Evolutionary conservation across 2,113 vertebrate genomes (phyloP), one percentile per base, ranked within the genome.

Genomic region (Piprites chloris): DNA sequence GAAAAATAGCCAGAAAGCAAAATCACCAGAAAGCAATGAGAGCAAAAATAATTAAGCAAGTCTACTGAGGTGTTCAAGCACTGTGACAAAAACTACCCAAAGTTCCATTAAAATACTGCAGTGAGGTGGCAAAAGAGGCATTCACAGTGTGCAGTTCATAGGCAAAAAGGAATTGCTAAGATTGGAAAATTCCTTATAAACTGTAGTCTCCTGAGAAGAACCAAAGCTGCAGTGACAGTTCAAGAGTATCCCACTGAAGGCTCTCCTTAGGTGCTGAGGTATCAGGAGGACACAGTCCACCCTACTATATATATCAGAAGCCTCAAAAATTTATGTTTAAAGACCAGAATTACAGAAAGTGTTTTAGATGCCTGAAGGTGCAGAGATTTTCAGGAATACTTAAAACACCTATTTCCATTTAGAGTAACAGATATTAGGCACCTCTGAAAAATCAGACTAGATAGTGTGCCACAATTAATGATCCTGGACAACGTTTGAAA

Each of bases 91-190:
- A 85, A 24, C 32, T 11, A 67, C 12, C 4, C 3, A 0, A 75
- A 68, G 20, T 4, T 44, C 9, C 32, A 19, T 11, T 49, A 63
- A 81, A 82, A 72, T 7, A 24, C 42, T 87, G 20, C 33, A 71
- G 32, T 9, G 50, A 90, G 19, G 39, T 33, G 28, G 33, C 30
- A 91, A 85, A 39, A 76, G 32, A 85, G 7, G 28, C 9, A 37
- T 42, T 72, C 5, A 23, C 1, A 2, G 6, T 5, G 21, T 27
- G 11, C 2, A 63, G 55, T 0, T 49, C 14, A 41, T 1, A 28
- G 2, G 33, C 10, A 86, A 69, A 56, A 93, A 42, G 5, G 5
- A 76, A 62, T 7, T 47, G 8, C 35, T n/a, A 37, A 35, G 3
- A 33, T 0, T 73, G n/a, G 11, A 69, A 80, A 86, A 66, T 0